Conservation (phyloP, 2,888 invertebrate species). For the Catocala fraxini region DNA sequence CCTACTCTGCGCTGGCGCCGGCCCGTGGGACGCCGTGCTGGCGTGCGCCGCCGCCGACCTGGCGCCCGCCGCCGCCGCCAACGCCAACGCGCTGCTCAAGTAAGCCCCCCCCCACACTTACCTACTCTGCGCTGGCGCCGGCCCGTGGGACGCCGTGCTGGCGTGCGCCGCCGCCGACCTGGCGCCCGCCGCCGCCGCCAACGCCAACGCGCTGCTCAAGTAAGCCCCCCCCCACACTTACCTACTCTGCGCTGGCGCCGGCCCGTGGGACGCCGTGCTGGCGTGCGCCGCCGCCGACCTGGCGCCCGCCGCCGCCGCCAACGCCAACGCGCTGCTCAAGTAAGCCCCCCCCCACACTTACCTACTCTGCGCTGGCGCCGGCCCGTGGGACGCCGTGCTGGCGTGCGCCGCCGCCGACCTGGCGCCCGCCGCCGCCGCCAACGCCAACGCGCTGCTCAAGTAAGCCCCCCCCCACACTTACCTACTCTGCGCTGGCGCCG, state of each 20-base stretch:
- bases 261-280: constrained; percentile 77
- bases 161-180: constrained; percentile 62
- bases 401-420: constrained; percentile 62
- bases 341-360: too few relatives aligned
- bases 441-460: constrained; percentile 67
- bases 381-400: constrained; percentile 77
- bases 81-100: constrained; percentile 67
- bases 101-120: too few relatives aligned
- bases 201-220: constrained; percentile 67
- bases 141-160: constrained; percentile 77
- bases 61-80: constrained; percentile 48
- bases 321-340: constrained; percentile 67
- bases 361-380: too few relatives aligned
- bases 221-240: too few relatives aligned
- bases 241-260: too few relatives aligned
- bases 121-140: too few relatives aligned
- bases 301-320: constrained; percentile 48
- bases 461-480: too few relatives aligned
- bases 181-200: constrained; percentile 48
- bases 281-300: constrained; percentile 62
- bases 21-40: constrained; percentile 77
- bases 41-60: constrained; percentile 62
- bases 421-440: constrained; percentile 48
- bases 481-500: too few relatives aligned
- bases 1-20: too few relatives aligned